Conservation (phyloP, 35 echinoderm and acorn worm species). For the Eucidaris tribuloides region DNA sequence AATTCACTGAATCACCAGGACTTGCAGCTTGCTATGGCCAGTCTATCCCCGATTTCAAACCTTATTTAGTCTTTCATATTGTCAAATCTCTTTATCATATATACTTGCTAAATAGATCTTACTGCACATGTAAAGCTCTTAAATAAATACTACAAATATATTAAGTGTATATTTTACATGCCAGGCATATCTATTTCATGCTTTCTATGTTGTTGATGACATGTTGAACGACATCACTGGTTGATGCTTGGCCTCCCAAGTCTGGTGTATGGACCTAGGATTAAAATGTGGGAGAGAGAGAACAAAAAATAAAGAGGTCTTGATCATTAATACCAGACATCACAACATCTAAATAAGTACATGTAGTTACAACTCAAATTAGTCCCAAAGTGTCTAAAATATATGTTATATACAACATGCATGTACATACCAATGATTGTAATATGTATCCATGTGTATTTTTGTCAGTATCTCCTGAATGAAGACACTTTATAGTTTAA, state of each 20-base stretch:
- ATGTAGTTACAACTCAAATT: not conserved
- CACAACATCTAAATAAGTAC: not conserved
- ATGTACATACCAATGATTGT: not conserved
- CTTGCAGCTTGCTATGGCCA: too few relatives aligned
- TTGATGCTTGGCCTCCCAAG: constrained; percentile 82
- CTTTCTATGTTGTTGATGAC: constrained; percentile 54
- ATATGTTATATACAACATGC: not conserved
- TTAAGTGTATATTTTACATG: too few relatives aligned
- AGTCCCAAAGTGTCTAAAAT: not conserved
- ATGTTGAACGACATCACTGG: constrained; percentile 85
- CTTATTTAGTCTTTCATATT: too few relatives aligned
- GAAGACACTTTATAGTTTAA: too few relatives aligned
- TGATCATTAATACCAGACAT: not conserved
- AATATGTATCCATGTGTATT: not conserved
- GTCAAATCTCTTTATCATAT: too few relatives aligned
- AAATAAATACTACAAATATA: too few relatives aligned
- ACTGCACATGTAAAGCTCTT: too few relatives aligned
- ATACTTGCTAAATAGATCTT: too few relatives aligned
- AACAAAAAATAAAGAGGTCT: not conserved
- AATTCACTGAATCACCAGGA: too few relatives aligned
- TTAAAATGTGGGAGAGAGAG: constrained; percentile 15
- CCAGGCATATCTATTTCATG: constrained; percentile 24
- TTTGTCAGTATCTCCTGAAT: too few relatives aligned
- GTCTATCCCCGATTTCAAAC: too few relatives aligned
- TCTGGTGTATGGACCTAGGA: constrained; percentile 97